Conservation (phyloP, 2,888 invertebrate species). For the Pterobdella sp. region DNA sequence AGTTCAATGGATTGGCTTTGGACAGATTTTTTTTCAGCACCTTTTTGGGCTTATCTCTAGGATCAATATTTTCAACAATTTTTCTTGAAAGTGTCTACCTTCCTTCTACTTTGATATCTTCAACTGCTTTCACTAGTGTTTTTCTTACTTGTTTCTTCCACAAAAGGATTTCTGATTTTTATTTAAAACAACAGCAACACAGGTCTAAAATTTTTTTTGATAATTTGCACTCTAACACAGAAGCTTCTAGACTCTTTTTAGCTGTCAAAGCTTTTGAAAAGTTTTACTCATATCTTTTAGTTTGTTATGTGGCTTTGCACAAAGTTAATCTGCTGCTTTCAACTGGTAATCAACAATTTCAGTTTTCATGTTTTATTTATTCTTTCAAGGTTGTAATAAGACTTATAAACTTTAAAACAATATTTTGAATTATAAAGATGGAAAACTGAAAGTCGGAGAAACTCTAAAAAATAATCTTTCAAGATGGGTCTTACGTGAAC, state of each 20-base stretch:
- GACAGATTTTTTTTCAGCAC: conserved; percentile 7
- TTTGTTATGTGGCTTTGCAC: neutral
- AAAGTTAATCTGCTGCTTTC: neutral
- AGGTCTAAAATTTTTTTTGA: neutral
- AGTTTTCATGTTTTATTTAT: no score
- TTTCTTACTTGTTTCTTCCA: neutral
- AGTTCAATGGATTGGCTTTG: neutral
- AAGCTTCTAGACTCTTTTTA: neutral
- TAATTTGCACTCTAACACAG: neutral
- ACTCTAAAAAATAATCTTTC: neutral
- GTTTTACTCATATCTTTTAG: neutral
- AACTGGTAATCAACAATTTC: no score
- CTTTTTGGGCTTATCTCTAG: neutral
- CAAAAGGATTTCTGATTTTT: neutral
- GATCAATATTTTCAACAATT: neutral
- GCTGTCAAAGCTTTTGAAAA: neutral
- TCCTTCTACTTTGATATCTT: neutral
- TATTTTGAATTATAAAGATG: neutral
- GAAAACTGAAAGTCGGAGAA: neutral
- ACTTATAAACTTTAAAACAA: neutral
- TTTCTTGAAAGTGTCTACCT: conserved; percentile 8
- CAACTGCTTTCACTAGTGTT: neutral
- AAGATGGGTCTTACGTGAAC: neutral
- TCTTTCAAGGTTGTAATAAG: no score
- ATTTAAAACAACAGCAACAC: neutral